A percentile compares a stretch with the other conserved stretches of the same genome.
Evolutionary conservation across 2,113 vertebrate species (phyloP).

Genomic region (Eclectus roratus): DNA sequence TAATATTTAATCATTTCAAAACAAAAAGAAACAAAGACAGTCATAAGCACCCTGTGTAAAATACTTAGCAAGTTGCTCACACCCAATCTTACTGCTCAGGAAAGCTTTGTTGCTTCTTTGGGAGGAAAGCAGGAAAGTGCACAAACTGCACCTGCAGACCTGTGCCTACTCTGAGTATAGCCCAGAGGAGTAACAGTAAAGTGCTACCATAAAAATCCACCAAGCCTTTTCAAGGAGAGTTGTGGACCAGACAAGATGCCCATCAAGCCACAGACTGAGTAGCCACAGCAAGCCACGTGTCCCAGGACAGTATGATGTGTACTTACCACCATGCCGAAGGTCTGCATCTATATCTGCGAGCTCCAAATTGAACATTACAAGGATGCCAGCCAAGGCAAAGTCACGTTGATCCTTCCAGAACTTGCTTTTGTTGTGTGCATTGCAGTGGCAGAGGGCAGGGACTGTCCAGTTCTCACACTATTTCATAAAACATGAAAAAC

Average conservation of each 20-base stretch:
- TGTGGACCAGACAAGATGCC: neutral
- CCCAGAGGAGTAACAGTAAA: neutral
- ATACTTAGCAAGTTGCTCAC: neutral
- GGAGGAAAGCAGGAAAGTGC: neutral
- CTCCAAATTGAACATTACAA: slow-evolving; percentile 75
- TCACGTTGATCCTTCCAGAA: slow-evolving; percentile 79
- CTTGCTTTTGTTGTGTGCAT: slow-evolving; percentile 83
- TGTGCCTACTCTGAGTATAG: rapidly evolving
- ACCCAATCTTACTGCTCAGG: neutral
- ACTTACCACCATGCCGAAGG: slow-evolving; percentile 77
- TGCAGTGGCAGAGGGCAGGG: slow-evolving; percentile 79
- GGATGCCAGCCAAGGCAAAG: slow-evolving; percentile 66
- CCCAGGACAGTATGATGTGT: rapidly evolving
- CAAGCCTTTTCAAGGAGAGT: rapidly evolving
- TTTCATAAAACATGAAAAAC: neutral
- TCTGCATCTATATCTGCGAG: slow-evolving; percentile 77
- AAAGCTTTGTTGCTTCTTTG: neutral
- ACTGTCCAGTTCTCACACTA: slow-evolving; percentile 79
- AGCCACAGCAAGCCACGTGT: neutral
- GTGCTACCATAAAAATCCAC: neutral
- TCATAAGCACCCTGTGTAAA: rapidly evolving
- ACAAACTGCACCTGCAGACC: neutral
- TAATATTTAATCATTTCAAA: neutral
- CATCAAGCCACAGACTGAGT: neutral
- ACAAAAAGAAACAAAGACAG: neutral